Evolutionary conservation across 30 jellyfish, hydroid and myxozoan genomes (phyloP).

Genomic region (Hydractinia symbiolongicarpus): DNA sequence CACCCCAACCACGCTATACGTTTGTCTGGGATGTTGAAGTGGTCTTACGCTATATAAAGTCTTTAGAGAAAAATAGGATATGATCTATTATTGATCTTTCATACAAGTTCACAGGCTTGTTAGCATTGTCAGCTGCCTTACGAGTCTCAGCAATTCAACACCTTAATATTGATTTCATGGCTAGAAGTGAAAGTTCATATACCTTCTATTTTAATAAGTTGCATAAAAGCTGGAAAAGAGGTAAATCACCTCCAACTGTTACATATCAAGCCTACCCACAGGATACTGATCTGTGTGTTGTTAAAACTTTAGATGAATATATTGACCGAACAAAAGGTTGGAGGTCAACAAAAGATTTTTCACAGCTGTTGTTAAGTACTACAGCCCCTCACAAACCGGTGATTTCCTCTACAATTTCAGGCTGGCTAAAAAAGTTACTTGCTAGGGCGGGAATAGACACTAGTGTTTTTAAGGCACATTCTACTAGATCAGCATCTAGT

Average conservation of each 20-base stretch:
- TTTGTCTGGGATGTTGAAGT: constrained; percentile 5
- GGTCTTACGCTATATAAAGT: constrained; percentile 6
- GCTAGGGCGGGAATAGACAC: constrained; percentile 18
- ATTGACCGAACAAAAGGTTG: too few species aligned
- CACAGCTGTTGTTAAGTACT: too few species aligned
- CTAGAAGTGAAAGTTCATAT: background rate
- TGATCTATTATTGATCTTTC: constrained; percentile 6
- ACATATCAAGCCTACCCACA: background rate
- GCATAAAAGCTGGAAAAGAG: background rate
- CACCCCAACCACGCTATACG: constrained; percentile 28
- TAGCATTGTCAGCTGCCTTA: constrained; percentile 17
- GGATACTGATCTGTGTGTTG: background rate
- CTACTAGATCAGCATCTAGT: constrained; percentile 26
- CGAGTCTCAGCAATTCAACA: background rate
- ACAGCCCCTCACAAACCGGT: constrained; percentile 28
- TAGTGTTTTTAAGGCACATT: constrained; percentile 24
- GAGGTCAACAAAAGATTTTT: too few species aligned
- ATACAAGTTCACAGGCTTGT: background rate
- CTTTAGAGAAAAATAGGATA: constrained; percentile 1
- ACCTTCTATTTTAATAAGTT: background rate
- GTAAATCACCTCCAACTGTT: constrained; percentile 3
- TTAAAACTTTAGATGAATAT: background rate
- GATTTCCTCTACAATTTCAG: constrained; percentile 18
- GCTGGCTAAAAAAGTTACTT: constrained; percentile 21
- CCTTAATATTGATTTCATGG: constrained; percentile 9